Evolutionary conservation across 2,113 vertebrate genomes (phyloP), one percentile per base, ranked within the genome.

Genomic region (Rhea americana): DNA sequence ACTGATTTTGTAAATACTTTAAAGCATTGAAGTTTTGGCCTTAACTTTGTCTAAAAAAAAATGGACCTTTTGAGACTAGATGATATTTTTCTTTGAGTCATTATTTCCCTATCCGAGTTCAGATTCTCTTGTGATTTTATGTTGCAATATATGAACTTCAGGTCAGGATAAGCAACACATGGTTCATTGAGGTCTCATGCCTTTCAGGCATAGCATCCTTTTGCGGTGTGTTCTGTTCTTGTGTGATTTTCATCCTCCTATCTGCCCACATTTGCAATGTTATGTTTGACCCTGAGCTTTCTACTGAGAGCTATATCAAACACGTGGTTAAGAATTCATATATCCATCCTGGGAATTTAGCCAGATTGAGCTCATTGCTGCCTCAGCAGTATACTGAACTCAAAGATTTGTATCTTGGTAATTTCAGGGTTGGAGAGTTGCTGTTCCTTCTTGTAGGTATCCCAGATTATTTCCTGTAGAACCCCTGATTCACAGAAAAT

Each of bases 191-290:
- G 58, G 65, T 91, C 63, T 59, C 39, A 5, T 56, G 39, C 84
- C 87, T 89, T 39, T 65, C 37, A 58, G 90, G 72, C 67, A 89
- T n/a, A 30, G 45, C 72, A 85, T 70, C 50, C 7, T 74, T 37
- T 76, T 39, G 41, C 51, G 62, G 19, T 16, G 56, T 73, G 8
- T 68, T 84, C 75, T 85, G 32, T 26, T 56, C 50, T 66, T 47
- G 5, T 37, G 2, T 79, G 77, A 35, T 16, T 79, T 82, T 85
- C 70, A 18, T 65, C 59, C 90, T 94, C 45, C 21, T 45, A 7
- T 73, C 58, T 82, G 41, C 12, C 77, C 56, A 48, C 43, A 59
- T 59, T 58, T 78, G 62, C 13, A 1, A 11, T 58, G 63, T 37
- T 50, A 51, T 63, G 91, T 93, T 63, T 85, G 72, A 76, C 51